Conservation (phyloP, 2,888 invertebrate species). For the Drosophila mimica region DNA sequence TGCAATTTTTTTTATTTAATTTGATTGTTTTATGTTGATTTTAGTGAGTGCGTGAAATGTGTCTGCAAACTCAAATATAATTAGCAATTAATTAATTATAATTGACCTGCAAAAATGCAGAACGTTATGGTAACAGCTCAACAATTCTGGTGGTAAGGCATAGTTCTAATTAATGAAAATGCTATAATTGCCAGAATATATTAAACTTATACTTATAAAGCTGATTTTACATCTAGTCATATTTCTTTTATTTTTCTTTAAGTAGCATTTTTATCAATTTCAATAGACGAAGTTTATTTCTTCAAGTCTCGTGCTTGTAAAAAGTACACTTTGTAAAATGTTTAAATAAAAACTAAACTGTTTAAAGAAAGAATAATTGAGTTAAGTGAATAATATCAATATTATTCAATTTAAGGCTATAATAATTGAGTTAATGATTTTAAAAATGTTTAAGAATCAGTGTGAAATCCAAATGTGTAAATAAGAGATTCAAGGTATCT, state of each 20-base stretch:
- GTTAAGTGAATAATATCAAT: background rate
- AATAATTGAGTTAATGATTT: background rate
- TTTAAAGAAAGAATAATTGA: background rate
- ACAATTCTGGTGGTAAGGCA: conserved; percentile 80
- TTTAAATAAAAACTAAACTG: background rate
- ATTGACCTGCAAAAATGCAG: conserved; percentile 59
- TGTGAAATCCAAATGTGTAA: background rate
- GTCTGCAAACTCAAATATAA: conserved; percentile 9
- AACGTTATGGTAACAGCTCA: conserved; percentile 67
- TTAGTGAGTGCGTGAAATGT: conserved; percentile 18
- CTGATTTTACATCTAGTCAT: background rate
- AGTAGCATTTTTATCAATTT: background rate
- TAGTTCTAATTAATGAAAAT: background rate
- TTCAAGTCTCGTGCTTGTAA: background rate
- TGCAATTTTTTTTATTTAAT: conserved; percentile 1
- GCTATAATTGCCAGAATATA: background rate
- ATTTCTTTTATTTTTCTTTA: background rate
- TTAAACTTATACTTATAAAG: background rate
- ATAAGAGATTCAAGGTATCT: background rate
- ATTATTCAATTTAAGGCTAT: background rate
- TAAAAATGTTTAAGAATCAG: background rate
- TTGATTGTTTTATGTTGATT: conserved; percentile 12
- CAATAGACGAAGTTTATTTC: too few species aligned
- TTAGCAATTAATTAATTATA: conserved; percentile 17
- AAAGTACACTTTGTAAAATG: background rate